These are phyloP conservation scores for Trachelus tabidus DNA, from an alignment of 2,888 invertebrate species.

Conservation along the genomic window DNA sequence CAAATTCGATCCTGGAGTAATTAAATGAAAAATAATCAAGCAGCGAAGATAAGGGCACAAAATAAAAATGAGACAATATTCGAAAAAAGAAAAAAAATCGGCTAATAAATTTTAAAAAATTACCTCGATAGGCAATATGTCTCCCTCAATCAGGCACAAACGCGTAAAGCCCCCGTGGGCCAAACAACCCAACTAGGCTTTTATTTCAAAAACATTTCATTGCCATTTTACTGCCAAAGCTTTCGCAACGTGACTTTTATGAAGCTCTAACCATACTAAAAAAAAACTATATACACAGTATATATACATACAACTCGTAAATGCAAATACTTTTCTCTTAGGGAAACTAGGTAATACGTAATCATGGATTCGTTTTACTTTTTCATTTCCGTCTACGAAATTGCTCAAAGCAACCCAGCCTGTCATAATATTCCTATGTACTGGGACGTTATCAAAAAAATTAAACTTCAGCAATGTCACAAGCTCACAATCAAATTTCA, in stretches of 20 bases:
- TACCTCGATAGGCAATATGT: conserved; percentile 18
- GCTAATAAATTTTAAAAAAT: conserved; percentile 29
- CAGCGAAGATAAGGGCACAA: no score
- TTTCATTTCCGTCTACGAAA: no score
- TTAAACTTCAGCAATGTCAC: background rate
- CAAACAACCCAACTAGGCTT: conserved; percentile 22
- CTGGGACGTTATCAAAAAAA: no score
- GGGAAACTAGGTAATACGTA: no score
- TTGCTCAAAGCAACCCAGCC: no score
- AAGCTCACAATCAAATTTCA: no score
- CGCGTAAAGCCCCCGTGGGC: conserved; percentile 18
- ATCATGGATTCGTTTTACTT: no score
- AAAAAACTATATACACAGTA: background rate
- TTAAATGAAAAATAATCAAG: no score
- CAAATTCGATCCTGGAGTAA: no score
- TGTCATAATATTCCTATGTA: no score
- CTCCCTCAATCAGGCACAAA: conserved; percentile 14
- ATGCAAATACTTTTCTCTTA: no score
- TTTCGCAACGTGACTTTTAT: conserved; percentile 16
- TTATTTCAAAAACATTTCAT: conserved; percentile 46
- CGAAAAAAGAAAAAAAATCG: conserved; percentile 20
- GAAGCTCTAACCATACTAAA: background rate
- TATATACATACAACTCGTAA: background rate
- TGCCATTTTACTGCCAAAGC: conserved; percentile 37
- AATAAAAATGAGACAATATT: no score